Evolutionary conservation across 2,888 invertebrate species (phyloP), one percentile per base, ranked within the genome.

Genomic region (Drosophila limbata): DNA sequence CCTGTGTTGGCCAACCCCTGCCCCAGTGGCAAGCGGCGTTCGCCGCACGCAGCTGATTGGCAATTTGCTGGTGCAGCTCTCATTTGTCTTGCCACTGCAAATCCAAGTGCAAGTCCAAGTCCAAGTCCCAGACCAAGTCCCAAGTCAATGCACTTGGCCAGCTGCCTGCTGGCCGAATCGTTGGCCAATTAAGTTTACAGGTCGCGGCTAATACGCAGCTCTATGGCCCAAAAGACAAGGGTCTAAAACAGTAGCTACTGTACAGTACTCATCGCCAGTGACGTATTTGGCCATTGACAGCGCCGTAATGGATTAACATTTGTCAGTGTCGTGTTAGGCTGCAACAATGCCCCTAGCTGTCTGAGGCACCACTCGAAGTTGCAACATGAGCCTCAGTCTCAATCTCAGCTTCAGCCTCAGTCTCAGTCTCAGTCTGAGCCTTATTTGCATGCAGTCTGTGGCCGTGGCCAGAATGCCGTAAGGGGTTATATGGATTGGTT

Each of bases 211-310:
- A 73, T 69, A 71, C 69, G 63, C 66, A 69, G 47, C 61, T 19
- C 42, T 15, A 25, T 28, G 25, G 47, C 25, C 51, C n/a, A 13
- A 48, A 35, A 61, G 37, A 59, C 52, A 47, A 60, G 47, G 25
- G 35, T 37, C 55, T 15, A 28, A 63, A 72, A 69, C 80, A 77
- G 80, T 75, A 81, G 81, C 80, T 39, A 25, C 33, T 13, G 37
- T 45, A 60, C 33, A 17, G 37, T 45, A 60, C 39, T 44, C 51
- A 4, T 33, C 8, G 42, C 35, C 75, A 87, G 88, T 91, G 91
- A 91, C 91, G 88, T 87, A 91, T 91, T 90, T 90, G 82, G 69
- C 87, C 83, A 91, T 91, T 91, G 91, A 91, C 91, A 91, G 90
- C 83, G 81, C 75, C 81, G 88, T 90, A 91, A 91, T 91, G 91